Evolutionary conservation across 2,888 invertebrate genomes (phyloP).

Genomic region (Oligia fasciuncula): DNA sequence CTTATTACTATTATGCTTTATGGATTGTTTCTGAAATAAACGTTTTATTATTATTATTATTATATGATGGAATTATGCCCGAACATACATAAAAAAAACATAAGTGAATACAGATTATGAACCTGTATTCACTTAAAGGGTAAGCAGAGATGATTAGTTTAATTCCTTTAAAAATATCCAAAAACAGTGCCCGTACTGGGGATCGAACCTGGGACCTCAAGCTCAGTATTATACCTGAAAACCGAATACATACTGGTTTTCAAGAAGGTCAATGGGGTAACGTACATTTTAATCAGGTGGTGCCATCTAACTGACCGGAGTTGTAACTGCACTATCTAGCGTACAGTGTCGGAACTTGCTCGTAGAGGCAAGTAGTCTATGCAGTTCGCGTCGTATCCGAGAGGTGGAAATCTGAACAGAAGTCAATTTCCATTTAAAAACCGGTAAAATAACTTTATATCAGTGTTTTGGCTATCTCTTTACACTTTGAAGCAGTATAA

Average conservation of each 20-base stretch:
- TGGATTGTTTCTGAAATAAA: too few species aligned
- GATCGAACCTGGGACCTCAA: too few species aligned
- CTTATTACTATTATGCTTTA: too few species aligned
- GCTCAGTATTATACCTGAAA: background rate
- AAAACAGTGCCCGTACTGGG: too few species aligned
- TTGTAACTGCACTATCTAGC: slow-evolving; percentile 1
- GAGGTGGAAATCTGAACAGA: background rate
- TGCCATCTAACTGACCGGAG: slow-evolving; percentile 13
- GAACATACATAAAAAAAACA: too few species aligned
- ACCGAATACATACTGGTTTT: background rate
- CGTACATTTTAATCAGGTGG: background rate
- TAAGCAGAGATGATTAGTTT: too few species aligned
- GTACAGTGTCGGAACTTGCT: background rate
- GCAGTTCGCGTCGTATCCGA: background rate
- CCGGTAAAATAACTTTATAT: background rate
- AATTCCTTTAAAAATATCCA: too few species aligned
- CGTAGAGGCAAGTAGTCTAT: background rate
- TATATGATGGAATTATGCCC: too few species aligned
- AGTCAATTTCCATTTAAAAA: background rate
- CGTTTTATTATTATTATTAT: too few species aligned
- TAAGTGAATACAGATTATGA: too few species aligned
- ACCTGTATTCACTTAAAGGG: too few species aligned
- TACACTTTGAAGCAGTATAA: too few species aligned
- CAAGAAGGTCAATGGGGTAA: background rate
- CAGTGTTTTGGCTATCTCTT: fast-evolving